These are phyloP conservation scores for Laticauda laticaudata DNA, from an alignment of 2,113 vertebrate genomes.

Conservation along the genomic window DNA sequence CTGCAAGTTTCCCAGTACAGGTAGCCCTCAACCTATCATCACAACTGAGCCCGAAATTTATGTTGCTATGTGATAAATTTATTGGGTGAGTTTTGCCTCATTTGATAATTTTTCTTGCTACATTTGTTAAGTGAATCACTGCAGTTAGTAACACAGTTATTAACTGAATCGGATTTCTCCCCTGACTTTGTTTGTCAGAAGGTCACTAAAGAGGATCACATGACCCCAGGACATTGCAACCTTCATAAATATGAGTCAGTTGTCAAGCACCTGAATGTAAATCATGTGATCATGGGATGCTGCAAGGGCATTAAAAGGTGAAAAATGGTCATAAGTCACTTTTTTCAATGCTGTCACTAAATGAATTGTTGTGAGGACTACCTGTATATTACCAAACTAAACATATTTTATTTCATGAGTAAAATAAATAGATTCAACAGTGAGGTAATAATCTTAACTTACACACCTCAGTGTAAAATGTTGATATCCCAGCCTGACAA, in stretches of 20 bases:
- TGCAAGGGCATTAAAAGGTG: not conserved
- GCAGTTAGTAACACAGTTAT: too few relatives aligned
- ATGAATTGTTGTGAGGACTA: not conserved
- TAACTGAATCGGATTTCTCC: not conserved
- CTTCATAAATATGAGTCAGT: not conserved
- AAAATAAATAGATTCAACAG: not conserved
- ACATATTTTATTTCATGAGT: not conserved
- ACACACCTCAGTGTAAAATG: slow-evolving; percentile 78
- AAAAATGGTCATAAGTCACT: not conserved
- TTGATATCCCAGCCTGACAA: slow-evolving; percentile 86
- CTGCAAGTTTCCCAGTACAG: not conserved
- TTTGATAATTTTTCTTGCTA: too few relatives aligned
- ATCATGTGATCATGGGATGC: not conserved
- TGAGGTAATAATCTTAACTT: not conserved
- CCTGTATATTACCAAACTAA: not conserved
- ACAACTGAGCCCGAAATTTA: not conserved
- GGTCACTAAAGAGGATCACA: not conserved
- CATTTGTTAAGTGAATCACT: too few relatives aligned
- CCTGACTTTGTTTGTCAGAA: not conserved
- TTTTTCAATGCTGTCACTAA: not conserved
- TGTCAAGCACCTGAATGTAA: not conserved
- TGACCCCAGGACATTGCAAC: not conserved
- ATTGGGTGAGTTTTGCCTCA: too few relatives aligned
- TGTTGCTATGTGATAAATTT: too few relatives aligned
- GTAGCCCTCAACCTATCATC: too few relatives aligned